Base-by-base conservation (phyloP, 2,888 invertebrate genomes). In the Plebejus argus region DNA sequence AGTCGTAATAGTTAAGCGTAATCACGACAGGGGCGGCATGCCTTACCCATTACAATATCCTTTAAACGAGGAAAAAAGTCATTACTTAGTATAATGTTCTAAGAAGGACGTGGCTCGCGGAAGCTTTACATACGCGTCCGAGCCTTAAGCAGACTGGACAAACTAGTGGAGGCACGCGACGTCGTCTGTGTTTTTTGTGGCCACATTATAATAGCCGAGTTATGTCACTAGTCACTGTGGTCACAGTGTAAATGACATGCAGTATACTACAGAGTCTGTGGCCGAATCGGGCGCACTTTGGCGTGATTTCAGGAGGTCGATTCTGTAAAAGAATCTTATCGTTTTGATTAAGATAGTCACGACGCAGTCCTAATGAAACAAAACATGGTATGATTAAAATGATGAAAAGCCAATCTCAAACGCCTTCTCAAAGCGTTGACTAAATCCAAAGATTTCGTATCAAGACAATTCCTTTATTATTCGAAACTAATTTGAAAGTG, bases 161-260 rank as follows among this genome's bases (percentile, higher is more conserved):
- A 86, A 90, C 88, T 83, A 86, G 89, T 88, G 85, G 80, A 85
- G 90, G 91, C 92, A 92, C 92, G 92, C 91, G 92, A 92, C 89
- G 89, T 85, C 86, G 86, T 85, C 86, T 83, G 82, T 85, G 78
- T 80, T 79, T 85, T 88, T 87, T 88, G 90, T 89, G 87, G 86
- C 83, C 83, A 90, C 87, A 92, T 91, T 89, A 86, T 92, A 92
- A 91, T 92, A 88, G 90, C 83, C 84, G 85, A 88, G 91, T 90
- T 90, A 89, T 91, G 91, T 92, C 90, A 89, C 86, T 86, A 87
- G 86, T 86, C 84, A 87, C 45, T 28, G 56, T 15, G 66, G 58
- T 18, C 18, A 53, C 53, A 53, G 18, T 53, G 18, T 53, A 53
- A 53, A 18, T 18, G 1, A 18, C 4, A 53, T 1, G 18, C 53